phyloP scores from a whole-genome alignment of 1,140 invertebrate species.

The Lethrus apterus region DNA sequence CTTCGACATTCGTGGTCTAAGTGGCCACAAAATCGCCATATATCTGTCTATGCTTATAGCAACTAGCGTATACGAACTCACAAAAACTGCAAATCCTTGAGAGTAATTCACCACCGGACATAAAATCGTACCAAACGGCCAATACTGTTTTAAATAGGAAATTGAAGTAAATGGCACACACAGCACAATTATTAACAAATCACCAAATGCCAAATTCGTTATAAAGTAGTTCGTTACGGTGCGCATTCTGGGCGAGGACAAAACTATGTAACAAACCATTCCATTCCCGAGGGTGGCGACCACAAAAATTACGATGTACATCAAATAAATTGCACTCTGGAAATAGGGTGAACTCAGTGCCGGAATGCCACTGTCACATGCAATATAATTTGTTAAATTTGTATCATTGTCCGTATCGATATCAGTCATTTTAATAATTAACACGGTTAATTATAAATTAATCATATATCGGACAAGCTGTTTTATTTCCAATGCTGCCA shows the following conservation, averaged over 20 bases:
- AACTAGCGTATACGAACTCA: slow-evolving; percentile 77
- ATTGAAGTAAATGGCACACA: slow-evolving; percentile 84
- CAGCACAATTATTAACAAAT: slow-evolving; percentile 76
- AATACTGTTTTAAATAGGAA: slow-evolving; percentile 65
- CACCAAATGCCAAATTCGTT: slow-evolving; percentile 74
- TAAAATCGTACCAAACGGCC: slow-evolving; percentile 73
- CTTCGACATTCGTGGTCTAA: slow-evolving; percentile 70
- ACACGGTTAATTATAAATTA: neutral
- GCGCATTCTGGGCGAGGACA: slow-evolving; percentile 68
- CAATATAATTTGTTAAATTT: neutral
- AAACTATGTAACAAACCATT: slow-evolving; percentile 75
- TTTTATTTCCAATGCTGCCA: neutral
- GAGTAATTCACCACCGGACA: slow-evolving; percentile 73
- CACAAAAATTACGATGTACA: slow-evolving; percentile 69
- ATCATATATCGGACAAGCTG: neutral
- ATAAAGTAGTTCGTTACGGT: slow-evolving; percentile 86
- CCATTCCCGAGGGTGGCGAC: slow-evolving; percentile 70
- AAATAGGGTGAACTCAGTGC: slow-evolving; percentile 49
- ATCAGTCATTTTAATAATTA: no score
- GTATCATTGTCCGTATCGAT: neutral
- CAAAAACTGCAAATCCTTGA: slow-evolving; percentile 72
- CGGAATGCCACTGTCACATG: neutral
- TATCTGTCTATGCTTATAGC: slow-evolving; percentile 82
- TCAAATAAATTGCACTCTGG: slow-evolving; percentile 57
- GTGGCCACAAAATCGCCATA: slow-evolving; percentile 80